Base-by-base conservation (phyloP, 1,140 invertebrate species). In the Andricus grossulariae region DNA sequence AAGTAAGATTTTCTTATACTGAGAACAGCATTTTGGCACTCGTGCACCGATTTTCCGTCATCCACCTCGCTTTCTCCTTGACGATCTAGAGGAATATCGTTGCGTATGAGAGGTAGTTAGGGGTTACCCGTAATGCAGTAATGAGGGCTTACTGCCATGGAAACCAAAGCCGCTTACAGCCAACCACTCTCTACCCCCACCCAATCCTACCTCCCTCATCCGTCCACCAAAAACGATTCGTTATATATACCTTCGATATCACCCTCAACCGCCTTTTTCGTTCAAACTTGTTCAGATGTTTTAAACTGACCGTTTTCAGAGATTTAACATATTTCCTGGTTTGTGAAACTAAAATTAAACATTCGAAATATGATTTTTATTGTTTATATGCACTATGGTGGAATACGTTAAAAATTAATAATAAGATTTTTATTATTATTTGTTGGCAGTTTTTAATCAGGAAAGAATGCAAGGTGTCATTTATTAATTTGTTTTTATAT, bases 61-160 rank as follows among this genome's bases (percentile, higher is more conserved):
- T 55, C 16, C 11, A 21, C 3, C 21, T 3, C 12, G 12, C 21
- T 18, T 66, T 39, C 25, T 66, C 32, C 60, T 66, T 66, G 57
- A 32, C 57, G 82, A 84, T 88, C 83, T 83, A 80, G 86, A 85
- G 82, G 84, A 85, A 89, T 86, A 88, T 85, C 85, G 88, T 87
- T 87, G 87, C 85, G 86, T 89, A 89, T 85, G 85, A 86, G 85
- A 86, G 87, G 86, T 90, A 91, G 89, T 91, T 89, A 88, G 89
- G 86, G 90, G 88, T 85, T 88, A 84, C 85, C 88, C 86, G 88
- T 91, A 92, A 91, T 91, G 89, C 90, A 91, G 89, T 91, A 91
- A 92, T 91, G 90, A 92, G 90, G 87, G 89, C 89, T 92, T 91
- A 91, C 90, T 92, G 90, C 90, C 90, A 91, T 91, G 90, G 90